Evolutionary conservation across 1,140 invertebrate genomes (phyloP), one percentile per base, ranked within the genome.

Genomic region (Brachionus sp.): DNA sequence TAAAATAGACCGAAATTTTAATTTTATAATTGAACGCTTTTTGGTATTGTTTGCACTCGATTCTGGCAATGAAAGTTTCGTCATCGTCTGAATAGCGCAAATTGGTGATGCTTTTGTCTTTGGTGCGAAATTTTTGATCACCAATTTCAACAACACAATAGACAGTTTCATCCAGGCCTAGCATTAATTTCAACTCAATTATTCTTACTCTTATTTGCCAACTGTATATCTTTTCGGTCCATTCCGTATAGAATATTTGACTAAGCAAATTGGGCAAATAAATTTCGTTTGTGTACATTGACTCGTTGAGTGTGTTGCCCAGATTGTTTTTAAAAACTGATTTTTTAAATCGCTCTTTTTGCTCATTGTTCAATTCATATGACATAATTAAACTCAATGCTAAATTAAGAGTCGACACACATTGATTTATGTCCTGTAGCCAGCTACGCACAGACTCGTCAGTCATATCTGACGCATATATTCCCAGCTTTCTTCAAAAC

Each of bases 21-120:
- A 80, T 80, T 62, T 33, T 57, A 62, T 62, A 80, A 44, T 80
- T 80, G 39, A 80, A 80, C 16, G 77, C 77, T 44, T 80, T 80
- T 62, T 80, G 77, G 35, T 39, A 80, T 39, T 42, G 13, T 39
- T 62, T 33, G 16, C 19, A 29, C 16, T 80, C 77, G n/a, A 80
- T 37, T 9, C 77, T 23, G 3, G 77, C 46, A 7, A 80, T 62
- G 42, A 80, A 80, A 9, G 62, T 66, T 23, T 57, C 50, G 12
- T 80, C 50, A 13, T 80, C 77, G 35, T 66, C 62, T 19, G 16
- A 23, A 35, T 35, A 78, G n/a, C 50, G 23, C 42, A 78, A 78
- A 39, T 78, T 62, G 16, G 23, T 12, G n/a, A 78, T 78, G 25
- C 46, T 62, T 44, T 66, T 57, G 10, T 80, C 77, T 19, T 64